Base-by-base conservation (phyloP, 1,140 invertebrate genomes). In the Heterodera carotae region DNA sequence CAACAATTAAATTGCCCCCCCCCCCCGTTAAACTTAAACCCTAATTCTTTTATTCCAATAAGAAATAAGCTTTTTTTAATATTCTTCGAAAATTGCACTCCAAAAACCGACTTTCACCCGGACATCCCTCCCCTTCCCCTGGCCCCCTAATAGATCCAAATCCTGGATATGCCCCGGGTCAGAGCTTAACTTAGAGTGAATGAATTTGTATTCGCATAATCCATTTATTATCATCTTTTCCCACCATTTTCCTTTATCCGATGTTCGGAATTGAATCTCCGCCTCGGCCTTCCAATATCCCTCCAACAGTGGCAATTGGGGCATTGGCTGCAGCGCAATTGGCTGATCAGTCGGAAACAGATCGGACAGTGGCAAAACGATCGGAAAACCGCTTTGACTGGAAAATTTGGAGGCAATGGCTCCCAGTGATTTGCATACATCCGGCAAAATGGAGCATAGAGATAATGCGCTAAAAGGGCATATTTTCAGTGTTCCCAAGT, bases 381-480 rank as follows among this genome's bases (percentile, higher is more conserved):
- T 31, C 25, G 43, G 72, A 10, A 56, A 56, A 56, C 5, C 12
- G 22, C 48, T 22, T 18, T n/a, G 25, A n/a, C n/a, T n/a, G n/a
- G 33, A 10, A 29, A 22, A 66, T 29, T 29, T 34, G 62, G 6
- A 66, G 7, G 62, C 62, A 34, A 62, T 29, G 22, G 56, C 56
- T 25, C 10, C 8, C 39, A 74, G 36, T 27, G 27, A 2, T 29
- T 56, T 34, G 34, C 72, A 74, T 15, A 33, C 72, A 18, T 74
- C 64, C 25, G 72, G 72, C 36, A 74, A 34, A 39, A 74, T n/a
- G 64, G 36, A 31, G 64, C 72, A 74, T 2, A 74, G 39, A 56
- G 64, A 34, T 10, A 64, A 36, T 6, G 72, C n/a, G 27, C 56
- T 74, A 10, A 64, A 74, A 74, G 22, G 15, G 34, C 34, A 31